These are phyloP conservation scores for Drosophila repletoides DNA, from an alignment of 1,140 invertebrate genomes.

Conservation along the genomic window DNA sequence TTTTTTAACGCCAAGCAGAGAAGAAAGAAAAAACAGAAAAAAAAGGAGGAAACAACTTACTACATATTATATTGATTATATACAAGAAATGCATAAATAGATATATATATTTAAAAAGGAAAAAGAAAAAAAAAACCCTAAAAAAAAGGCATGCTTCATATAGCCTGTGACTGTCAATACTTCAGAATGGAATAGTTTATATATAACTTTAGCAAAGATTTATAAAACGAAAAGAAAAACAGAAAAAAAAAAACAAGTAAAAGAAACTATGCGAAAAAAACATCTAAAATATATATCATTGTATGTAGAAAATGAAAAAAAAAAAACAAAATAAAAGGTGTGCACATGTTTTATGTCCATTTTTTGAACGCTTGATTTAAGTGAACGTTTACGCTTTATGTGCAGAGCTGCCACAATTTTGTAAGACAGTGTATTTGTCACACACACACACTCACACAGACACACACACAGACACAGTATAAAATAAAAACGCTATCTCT, in stretches of 20 bases:
- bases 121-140: conserved; percentile 36
- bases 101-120: conserved; percentile 49
- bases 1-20: conserved; percentile 69
- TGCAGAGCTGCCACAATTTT: conserved; percentile 68
- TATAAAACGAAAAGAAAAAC: conserved; percentile 37
- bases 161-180: conserved; percentile 82
- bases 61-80: conserved; percentile 70
- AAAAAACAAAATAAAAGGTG: conserved; percentile 43
- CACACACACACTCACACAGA: conserved; percentile 16
- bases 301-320: conserved; percentile 31
- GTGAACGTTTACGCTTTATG: conserved; percentile 71
- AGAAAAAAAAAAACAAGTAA: conserved; percentile 54
- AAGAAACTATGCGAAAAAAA: conserved; percentile 30
- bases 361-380: conserved; percentile 68
- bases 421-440: conserved; percentile 51
- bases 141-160: conserved; percentile 66
- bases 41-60: conserved; percentile 40
- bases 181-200: conserved; percentile 78
- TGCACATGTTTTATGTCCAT: conserved; percentile 51
- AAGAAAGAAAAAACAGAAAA: conserved; percentile 28
- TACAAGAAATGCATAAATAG: conserved; percentile 54
- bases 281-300: conserved; percentile 20
- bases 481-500: too few species aligned
- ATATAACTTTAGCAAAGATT: conserved; percentile 75
- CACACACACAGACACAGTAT: not conserved